These are phyloP conservation scores for Ophonus ardosiacus DNA, from an alignment of 2,888 invertebrate species.

Conservation along the genomic window DNA sequence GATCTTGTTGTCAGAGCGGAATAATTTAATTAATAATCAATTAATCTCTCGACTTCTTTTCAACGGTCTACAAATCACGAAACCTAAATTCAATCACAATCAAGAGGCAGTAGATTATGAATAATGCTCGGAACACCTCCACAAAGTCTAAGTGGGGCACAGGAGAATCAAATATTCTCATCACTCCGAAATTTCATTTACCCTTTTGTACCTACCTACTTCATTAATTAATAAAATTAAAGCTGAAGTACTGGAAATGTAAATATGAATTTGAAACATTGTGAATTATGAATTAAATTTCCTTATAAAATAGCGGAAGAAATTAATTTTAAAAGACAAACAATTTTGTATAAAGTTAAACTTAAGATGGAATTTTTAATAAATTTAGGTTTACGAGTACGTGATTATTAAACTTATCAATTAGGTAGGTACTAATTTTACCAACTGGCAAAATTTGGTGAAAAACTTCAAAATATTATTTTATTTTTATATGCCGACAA, in stretches of 20 bases:
- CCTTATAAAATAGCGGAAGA: background rate
- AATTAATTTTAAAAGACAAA: constrained; percentile 26
- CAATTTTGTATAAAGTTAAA: background rate
- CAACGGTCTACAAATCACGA: constrained; percentile 15
- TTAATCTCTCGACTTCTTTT: constrained; percentile 24
- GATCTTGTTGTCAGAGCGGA: background rate
- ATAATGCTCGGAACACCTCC: constrained; percentile 22
- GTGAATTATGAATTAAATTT: background rate
- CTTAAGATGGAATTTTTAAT: background rate
- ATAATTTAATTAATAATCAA: constrained; percentile 31
- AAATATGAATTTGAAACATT: constrained; percentile 11
- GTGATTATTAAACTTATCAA: background rate
- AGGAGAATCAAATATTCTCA: background rate
- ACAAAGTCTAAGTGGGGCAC: constrained; percentile 6
- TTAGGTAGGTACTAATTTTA: background rate
- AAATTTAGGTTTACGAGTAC: background rate
- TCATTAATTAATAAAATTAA: background rate
- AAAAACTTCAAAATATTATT: too few species aligned
- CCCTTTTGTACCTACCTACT: background rate
- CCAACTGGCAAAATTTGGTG: too few species aligned
- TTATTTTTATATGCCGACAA: too few species aligned
- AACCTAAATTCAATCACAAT: constrained; percentile 16
- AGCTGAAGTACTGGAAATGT: background rate
- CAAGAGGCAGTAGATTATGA: constrained; percentile 37
- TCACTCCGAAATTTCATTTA: background rate